phyloP scores from a whole-genome alignment of 2,797 vertebrate genomes.

The Alcedo quadribrachys region DNA sequence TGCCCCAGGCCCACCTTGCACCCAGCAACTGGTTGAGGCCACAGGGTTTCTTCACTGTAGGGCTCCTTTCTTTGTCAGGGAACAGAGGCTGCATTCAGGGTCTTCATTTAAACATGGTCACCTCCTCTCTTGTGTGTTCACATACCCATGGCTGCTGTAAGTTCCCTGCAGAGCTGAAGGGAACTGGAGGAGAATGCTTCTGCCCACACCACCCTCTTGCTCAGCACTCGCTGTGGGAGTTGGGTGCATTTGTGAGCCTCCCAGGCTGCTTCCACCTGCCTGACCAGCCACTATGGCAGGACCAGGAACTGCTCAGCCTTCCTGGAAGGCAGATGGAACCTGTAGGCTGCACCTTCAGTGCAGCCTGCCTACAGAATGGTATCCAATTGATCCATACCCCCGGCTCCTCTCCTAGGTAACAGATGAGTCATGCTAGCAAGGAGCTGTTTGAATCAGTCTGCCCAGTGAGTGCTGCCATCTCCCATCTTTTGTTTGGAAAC shows the following conservation, averaged over 20 bases:
- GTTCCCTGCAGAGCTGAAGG: background rate
- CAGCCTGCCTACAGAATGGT: slow-evolving; percentile 17
- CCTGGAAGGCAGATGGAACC: slow-evolving; percentile 52
- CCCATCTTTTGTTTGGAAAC: slow-evolving; percentile 24
- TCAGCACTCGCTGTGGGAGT: background rate
- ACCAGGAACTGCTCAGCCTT: background rate
- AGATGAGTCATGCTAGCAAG: slow-evolving; percentile 38
- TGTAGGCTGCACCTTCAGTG: slow-evolving; percentile 28
- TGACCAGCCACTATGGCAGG: background rate
- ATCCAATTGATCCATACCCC: slow-evolving; percentile 26
- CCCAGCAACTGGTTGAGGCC: background rate
- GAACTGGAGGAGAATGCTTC: background rate
- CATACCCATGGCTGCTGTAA: background rate
- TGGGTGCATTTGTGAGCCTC: background rate
- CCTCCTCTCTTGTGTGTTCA: background rate
- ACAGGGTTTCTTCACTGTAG: background rate
- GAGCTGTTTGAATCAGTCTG: slow-evolving; percentile 23
- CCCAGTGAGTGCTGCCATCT: background rate
- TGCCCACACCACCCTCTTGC: background rate
- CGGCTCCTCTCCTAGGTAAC: slow-evolving; percentile 59
- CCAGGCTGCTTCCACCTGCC: background rate
- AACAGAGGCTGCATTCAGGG: background rate
- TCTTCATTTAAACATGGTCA: background rate
- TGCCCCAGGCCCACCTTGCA: background rate
- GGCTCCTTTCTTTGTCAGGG: background rate